Evolutionary conservation across 1,140 invertebrate genomes (phyloP).

Genomic region (Cataglyphis hispanica): DNA sequence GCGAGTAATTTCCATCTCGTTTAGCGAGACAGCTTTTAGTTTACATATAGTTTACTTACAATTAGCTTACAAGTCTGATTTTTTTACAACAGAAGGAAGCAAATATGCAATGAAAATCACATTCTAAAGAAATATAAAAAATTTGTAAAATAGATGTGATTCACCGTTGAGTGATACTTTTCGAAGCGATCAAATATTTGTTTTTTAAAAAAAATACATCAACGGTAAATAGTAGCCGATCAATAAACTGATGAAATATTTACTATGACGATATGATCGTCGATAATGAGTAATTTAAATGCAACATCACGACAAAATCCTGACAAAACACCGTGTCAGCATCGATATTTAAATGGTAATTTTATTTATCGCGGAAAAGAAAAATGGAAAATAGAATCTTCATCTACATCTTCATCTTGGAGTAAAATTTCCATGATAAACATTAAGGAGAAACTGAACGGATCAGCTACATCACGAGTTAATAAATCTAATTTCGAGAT

Average conservation of each 20-base stretch:
- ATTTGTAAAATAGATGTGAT: too few relatives aligned
- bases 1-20: too few relatives aligned
- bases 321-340: not conserved
- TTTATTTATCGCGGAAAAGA: not conserved
- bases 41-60: too few relatives aligned
- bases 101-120: too few relatives aligned
- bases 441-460: not conserved
- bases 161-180: not conserved
- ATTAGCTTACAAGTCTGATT: too few relatives aligned
- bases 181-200: not conserved
- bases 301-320: not conserved
- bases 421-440: not conserved
- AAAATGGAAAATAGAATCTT: too few relatives aligned
- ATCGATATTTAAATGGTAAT: not conserved
- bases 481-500: too few relatives aligned
- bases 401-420: not conserved
- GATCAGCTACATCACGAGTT: too few relatives aligned
- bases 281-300: conserved; percentile 4
- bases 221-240: not conserved
- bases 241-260: not conserved
- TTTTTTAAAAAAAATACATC: not conserved
- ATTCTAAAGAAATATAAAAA: too few relatives aligned
- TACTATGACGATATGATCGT: not conserved
- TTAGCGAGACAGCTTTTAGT: too few relatives aligned
- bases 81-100: too few relatives aligned